Evolutionary conservation across 2,113 vertebrate species (phyloP).

Genomic region (Corythaixoides concolor): DNA sequence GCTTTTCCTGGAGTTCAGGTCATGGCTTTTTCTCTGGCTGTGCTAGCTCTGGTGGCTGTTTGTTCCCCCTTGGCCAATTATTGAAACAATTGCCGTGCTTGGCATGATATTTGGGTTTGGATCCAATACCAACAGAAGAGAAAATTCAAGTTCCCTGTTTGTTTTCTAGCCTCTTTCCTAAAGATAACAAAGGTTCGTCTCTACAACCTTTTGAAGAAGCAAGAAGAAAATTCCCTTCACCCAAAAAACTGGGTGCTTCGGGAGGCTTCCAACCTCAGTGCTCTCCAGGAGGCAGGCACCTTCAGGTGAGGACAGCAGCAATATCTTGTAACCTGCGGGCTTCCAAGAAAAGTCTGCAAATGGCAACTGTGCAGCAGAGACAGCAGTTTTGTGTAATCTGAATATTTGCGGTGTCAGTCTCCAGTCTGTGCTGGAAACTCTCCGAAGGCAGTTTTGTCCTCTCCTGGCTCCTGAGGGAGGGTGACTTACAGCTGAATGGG

Average conservation of each 20-base stretch:
- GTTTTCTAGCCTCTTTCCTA: slow-evolving; percentile 82
- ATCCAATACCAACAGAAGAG: background rate
- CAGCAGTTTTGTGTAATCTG: background rate
- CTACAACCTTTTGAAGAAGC: slow-evolving; percentile 73
- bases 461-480: background rate
- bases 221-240: slow-evolving; percentile 72
- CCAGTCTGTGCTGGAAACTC: background rate
- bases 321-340: background rate
- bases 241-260: slow-evolving; percentile 84
- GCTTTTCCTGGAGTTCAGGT: background rate
- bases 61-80: background rate
- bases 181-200: slow-evolving; percentile 80
- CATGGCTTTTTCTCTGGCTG: background rate
- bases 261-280: slow-evolving; percentile 87
- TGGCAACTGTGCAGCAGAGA: background rate
- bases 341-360: background rate
- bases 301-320: slow-evolving; percentile 81
- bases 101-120: background rate
- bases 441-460: background rate
- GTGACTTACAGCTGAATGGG: background rate
- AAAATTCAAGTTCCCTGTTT: background rate
- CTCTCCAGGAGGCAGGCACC: slow-evolving; percentile 94
- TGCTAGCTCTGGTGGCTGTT: background rate
- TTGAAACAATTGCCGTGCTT: background rate
- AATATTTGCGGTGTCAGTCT: background rate